Conservation (phyloP, 1,140 invertebrate genomes). For the Philotrypesis tridentata region DNA sequence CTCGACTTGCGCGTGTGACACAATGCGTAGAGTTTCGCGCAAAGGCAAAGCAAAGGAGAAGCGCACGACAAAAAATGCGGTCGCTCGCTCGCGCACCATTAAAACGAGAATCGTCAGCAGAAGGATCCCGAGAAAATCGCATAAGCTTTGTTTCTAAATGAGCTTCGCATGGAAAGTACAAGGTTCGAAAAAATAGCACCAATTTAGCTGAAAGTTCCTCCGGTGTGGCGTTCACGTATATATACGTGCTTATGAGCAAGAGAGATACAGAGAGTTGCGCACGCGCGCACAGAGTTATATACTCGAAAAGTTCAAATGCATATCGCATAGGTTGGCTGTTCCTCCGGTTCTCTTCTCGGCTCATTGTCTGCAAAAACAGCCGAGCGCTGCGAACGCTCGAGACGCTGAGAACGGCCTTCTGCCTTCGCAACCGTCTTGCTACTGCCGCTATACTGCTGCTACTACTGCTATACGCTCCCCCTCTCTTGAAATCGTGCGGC, state of each 20-base stretch:
- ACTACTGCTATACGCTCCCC: not conserved
- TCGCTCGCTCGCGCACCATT: not conserved
- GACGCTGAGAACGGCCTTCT: not conserved
- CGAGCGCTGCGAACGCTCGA: not conserved
- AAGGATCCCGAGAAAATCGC: not conserved
- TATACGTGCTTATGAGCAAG: not conserved
- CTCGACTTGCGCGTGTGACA: no score
- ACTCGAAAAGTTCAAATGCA: constrained; percentile 30
- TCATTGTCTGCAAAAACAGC: constrained; percentile 16
- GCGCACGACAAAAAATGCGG: no score
- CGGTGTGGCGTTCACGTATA: not conserved
- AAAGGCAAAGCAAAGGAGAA: no score
- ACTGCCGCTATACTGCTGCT: not conserved
- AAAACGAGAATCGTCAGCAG: not conserved
- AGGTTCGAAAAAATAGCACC: not conserved
- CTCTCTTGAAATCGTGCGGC: not conserved
- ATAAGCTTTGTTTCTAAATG: not conserved
- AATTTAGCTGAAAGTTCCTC: not conserved
- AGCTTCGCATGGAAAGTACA: not conserved
- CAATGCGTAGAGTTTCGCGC: no score
- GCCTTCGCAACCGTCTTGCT: not conserved
- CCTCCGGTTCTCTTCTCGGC: not conserved
- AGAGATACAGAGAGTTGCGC: not conserved
- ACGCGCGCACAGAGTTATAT: not conserved
- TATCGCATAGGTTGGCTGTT: not conserved